phyloP scores from a whole-genome alignment of 2,797 vertebrate species.

The Syngnathus acus region DNA sequence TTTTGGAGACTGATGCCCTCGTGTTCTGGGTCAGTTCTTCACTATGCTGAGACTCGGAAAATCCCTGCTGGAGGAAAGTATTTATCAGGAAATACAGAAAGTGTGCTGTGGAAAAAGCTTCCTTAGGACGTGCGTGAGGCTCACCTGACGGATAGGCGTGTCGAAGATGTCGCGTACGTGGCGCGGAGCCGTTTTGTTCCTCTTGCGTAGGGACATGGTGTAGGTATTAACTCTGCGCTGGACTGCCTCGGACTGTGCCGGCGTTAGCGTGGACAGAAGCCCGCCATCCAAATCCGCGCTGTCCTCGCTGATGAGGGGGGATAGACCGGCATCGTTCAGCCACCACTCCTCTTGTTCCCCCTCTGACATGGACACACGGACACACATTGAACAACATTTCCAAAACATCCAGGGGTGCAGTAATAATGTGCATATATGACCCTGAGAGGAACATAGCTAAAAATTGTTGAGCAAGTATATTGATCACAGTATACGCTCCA shows the following conservation, averaged over 20 bases:
- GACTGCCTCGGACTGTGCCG: slow-evolving; percentile 79
- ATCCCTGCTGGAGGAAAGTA: slow-evolving; percentile 36
- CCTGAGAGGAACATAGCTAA: no score
- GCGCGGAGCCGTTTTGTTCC: slow-evolving; percentile 73
- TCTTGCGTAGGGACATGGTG: slow-evolving; percentile 73
- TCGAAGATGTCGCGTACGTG: slow-evolving; percentile 81
- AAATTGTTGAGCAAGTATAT: no score
- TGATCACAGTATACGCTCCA: no score
- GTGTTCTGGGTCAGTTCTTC: slow-evolving; percentile 47
- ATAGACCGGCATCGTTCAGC: slow-evolving; percentile 81
- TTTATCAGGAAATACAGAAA: slow-evolving; percentile 9
- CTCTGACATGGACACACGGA: slow-evolving; percentile 44
- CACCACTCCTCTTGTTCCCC: slow-evolving; percentile 83
- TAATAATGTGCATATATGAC: no score
- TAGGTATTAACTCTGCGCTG: slow-evolving; percentile 79
- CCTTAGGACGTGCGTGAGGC: not conserved
- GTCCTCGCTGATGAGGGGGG: slow-evolving; percentile 72
- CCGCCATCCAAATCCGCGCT: slow-evolving; percentile 66
- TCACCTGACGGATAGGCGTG: slow-evolving; percentile 59
- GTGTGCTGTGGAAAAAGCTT: not conserved
- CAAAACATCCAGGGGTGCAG: no score
- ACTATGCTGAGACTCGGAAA: slow-evolving; percentile 47
- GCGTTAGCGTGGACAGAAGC: slow-evolving; percentile 82
- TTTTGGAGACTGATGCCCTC: slow-evolving; percentile 59
- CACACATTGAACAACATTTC: not conserved